Evolutionary conservation across 1,140 invertebrate genomes (phyloP), one percentile per base, ranked within the genome.

Genomic region (Amyelois transitella): DNA sequence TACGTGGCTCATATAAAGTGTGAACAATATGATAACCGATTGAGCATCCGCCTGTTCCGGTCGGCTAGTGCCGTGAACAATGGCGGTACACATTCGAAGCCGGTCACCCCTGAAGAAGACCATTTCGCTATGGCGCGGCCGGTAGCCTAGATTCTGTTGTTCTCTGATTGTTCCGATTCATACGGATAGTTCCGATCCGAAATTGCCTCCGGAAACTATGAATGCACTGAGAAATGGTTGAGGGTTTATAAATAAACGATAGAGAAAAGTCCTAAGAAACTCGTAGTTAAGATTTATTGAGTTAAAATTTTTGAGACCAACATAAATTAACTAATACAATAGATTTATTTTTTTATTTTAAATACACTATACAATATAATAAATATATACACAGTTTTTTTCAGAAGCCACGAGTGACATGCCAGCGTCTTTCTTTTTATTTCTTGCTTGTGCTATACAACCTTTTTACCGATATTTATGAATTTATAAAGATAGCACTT

Each of bases 81-180:
- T 61, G 60, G 48, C 32, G 20, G 45, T 55, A 58, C 58, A 66
- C 47, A 69, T 64, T 62, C 25, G 45, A 51, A 58, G 49, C 61
- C 57, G 64, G 59, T 66, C 64, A 70, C 52, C 59, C 57, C 58
- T 58, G 60, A 62, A 60, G 64, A 54, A 62, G 51, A 58, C 20
- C 49, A 51, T 64, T 63, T 66, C 56, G 59, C 43, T 28, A 51
- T 50, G 32, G 17, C 50, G 21, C 22, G 52, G 44, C 51, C 55
- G 53, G 63, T 65, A 60, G 55, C 56, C 52, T 50, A 51, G 50
- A 60, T 65, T 60, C 47, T 22, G 60, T 38, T n/a, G 54, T 51
- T 21, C 48, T 56, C 53, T 18, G 43, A 56, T 55, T 65, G 38
- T 62, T 47, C 47, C n/a, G 12, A 14, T 14, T 38, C 32, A 38